phyloP scores from a whole-genome alignment of 1,140 invertebrate species.

The Drosophila tani region DNA sequence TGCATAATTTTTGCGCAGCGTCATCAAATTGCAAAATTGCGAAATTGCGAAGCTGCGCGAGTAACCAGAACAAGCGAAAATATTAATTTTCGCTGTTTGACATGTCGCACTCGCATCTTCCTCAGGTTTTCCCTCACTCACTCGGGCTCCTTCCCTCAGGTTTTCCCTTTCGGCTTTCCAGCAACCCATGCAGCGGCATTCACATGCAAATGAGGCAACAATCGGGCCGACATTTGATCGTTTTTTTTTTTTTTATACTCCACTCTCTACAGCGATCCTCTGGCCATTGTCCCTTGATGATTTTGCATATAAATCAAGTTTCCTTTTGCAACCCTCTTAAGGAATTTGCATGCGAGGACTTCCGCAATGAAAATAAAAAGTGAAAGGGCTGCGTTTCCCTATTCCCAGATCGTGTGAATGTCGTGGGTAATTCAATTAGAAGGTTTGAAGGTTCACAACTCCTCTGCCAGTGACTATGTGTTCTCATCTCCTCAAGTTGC shows the following conservation, averaged over 20 bases:
- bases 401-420: conserved; percentile 59
- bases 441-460: conserved; percentile 17
- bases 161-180: conserved; percentile 3
- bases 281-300: conserved; percentile 43
- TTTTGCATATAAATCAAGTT: conserved; percentile 78
- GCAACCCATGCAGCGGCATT: conserved; percentile 50
- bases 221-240: conserved; percentile 78
- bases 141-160: conserved; percentile 12
- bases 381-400: conserved; percentile 43
- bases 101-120: conserved; percentile 53
- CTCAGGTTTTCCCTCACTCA: conserved; percentile 18
- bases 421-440: conserved; percentile 66
- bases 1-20: conserved; percentile 74
- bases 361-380: conserved; percentile 38
- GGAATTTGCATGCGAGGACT: conserved; percentile 70
- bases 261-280: conserved; percentile 32
- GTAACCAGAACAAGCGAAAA: conserved; percentile 71
- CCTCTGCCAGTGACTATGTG: neutral
- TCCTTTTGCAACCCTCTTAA: conserved; percentile 71
- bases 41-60: conserved; percentile 37
- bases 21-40: conserved; percentile 52
- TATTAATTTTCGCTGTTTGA: conserved; percentile 82
- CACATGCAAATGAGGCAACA: conserved; percentile 77
- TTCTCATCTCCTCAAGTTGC: conserved; percentile 39
- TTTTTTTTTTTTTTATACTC: conserved; percentile 28